phyloP scores from a whole-genome alignment of 2,797 vertebrate genomes.

The Melanogrammus aeglefinus region DNA sequence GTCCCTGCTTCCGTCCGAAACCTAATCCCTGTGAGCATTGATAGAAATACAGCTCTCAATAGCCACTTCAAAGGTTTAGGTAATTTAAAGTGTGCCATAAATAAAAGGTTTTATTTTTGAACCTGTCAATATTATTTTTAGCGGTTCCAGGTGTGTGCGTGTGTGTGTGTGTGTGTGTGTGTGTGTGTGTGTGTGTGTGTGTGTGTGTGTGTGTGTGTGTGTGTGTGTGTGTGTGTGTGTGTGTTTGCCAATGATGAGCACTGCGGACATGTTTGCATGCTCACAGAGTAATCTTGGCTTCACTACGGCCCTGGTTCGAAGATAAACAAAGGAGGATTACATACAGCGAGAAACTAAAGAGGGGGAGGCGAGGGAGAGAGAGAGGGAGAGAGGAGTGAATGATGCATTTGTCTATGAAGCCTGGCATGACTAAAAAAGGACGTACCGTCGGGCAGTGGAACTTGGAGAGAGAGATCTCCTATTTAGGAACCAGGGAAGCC shows the following conservation, averaged over 20 bases:
- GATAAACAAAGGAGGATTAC: constrained; percentile 2
- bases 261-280: not conserved
- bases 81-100: not conserved
- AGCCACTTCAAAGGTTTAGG: no score
- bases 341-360: not conserved
- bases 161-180: not conserved
- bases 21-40: not conserved
- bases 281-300: not conserved
- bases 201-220: not conserved
- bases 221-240: not conserved
- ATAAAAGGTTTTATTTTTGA: not conserved
- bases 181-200: not conserved
- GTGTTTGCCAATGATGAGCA: not conserved
- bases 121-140: not conserved
- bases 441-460: not conserved
- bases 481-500: not conserved
- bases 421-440: constrained; percentile 17
- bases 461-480: constrained; percentile 5
- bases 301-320: not conserved
- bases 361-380: not conserved
- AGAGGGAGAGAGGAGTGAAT: not conserved
- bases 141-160: not conserved
- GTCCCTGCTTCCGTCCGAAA: not conserved
- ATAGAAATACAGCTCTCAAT: no score
- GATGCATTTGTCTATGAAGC: not conserved